Conservation (phyloP, 2,113 vertebrate genomes). For the Campylomormyrus tamandua region DNA sequence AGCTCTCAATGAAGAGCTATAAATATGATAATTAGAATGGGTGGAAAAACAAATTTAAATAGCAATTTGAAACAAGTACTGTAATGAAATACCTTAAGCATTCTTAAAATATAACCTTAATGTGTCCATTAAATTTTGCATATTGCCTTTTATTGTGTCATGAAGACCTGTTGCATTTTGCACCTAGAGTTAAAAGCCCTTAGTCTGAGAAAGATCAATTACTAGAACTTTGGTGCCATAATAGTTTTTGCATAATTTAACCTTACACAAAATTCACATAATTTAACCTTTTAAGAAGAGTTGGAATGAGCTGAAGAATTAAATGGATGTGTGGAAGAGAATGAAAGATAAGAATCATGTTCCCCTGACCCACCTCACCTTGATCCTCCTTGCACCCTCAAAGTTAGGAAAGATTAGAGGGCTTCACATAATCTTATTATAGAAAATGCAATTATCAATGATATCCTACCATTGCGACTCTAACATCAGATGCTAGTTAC, state of each 20-base stretch:
- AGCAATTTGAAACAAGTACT: not conserved
- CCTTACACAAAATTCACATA: too few species aligned
- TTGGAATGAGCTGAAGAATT: not conserved
- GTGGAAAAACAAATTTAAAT: not conserved
- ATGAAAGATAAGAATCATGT: not conserved
- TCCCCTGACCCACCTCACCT: not conserved
- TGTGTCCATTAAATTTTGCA: not conserved
- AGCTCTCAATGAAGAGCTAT: not conserved
- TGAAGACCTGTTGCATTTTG: not conserved
- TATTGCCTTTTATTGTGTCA: not conserved
- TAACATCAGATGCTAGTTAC: not conserved
- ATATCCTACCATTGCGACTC: not conserved
- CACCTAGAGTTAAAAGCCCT: not conserved
- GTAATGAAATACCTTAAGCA: not conserved
- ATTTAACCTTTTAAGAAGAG: not conserved
- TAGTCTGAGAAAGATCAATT: not conserved
- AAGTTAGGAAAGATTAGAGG: not conserved
- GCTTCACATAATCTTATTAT: not conserved
- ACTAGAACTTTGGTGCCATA: not conserved
- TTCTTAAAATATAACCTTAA: not conserved
- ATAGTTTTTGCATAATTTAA: not conserved
- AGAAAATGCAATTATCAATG: slow-evolving; percentile 10
- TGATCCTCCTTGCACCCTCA: not conserved
- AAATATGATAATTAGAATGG: not conserved
- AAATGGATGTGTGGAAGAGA: not conserved